Conservation (phyloP, 2,888 invertebrate species). For the Girardia tigrina region DNA sequence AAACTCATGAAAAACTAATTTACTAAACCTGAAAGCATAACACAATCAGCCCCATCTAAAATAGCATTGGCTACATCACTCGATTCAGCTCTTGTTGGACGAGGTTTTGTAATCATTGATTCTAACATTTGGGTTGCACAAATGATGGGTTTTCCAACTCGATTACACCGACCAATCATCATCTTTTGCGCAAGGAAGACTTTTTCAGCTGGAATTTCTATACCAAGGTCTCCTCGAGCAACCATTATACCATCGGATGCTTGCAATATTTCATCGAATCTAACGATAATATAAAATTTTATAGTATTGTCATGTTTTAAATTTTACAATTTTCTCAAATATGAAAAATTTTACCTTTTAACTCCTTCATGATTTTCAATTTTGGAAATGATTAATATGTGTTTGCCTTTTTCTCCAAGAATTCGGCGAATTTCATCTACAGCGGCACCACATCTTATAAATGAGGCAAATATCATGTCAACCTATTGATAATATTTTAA, state of each 20-base stretch:
- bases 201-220: slow-evolving; percentile 83
- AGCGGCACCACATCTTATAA: slow-evolving; percentile 80
- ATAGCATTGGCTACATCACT: slow-evolving; percentile 96
- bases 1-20: too few species aligned
- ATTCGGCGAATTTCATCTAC: slow-evolving; percentile 71
- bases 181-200: slow-evolving; percentile 39
- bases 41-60: slow-evolving; percentile 89
- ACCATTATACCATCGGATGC: slow-evolving; percentile 95
- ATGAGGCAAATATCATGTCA: slow-evolving; percentile 93
- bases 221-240: slow-evolving; percentile 82
- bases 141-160: slow-evolving; percentile 82
- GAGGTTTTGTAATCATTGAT: slow-evolving; percentile 93
- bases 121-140: slow-evolving; percentile 97
- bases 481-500: slow-evolving; percentile 51
- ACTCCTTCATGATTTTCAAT: slow-evolving; percentile 92
- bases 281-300: slow-evolving; percentile 40
- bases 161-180: slow-evolving; percentile 61
- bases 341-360: slow-evolving; percentile 42
- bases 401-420: slow-evolving; percentile 65
- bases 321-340: slow-evolving; percentile 39
- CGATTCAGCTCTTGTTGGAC: slow-evolving; percentile 85
- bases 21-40: slow-evolving; percentile 75
- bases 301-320: slow-evolving; percentile 42
- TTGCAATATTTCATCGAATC: slow-evolving; percentile 75
- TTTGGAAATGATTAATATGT: slow-evolving; percentile 88